Base-by-base conservation (phyloP, 2,113 vertebrate species). In the Morone chrysops region DNA sequence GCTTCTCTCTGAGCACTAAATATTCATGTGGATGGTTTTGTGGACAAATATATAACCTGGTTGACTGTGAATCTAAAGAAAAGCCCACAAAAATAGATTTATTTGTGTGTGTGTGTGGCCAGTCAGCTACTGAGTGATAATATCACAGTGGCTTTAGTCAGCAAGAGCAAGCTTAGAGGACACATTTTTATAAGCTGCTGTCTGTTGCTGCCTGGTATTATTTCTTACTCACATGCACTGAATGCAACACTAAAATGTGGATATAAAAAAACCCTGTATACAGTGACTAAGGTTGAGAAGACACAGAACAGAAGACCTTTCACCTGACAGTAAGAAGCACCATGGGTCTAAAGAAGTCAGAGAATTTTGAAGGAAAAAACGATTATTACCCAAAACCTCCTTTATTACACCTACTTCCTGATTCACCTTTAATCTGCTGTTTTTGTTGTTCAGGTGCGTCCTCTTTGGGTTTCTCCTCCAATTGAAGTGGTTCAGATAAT, bases 61-160 rank as follows among this genome's bases (percentile, higher is more conserved):
- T 25, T 45, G 14, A 53, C 14, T 31, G 16, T n/a, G 38, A 70
- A 69, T 51, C 0, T 31, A 6, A 0, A 67, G 9, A n/a, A 40
- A 22, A 31, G 2, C 31, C 31, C 10, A 51, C 56, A 60, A 0
- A 71, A 82, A 62, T 6, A 47, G 11, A 36, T 66, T 40, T 71
- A 31, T 18, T 14, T 31, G 4, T 43, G 9, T 80, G 0, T 17
- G 41, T 66, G 25, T 69, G 43, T 59, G 36, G 6, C 5, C 16
- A 75, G 10, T 6, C 20, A 38, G 45, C 59, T 65, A 41, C 17
- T 78, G 41, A 61, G 45, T 66, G 40, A 81, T 22, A 8, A 57
- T 59, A 48, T 82, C 74, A 53, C 43, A 38, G 54, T 60, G 70
- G 70, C 48, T 75, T 40, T 63, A 51, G 60, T 80, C 70, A 71